Base-by-base conservation (phyloP, 2,797 vertebrate genomes). In the Myotis myotis region DNA sequence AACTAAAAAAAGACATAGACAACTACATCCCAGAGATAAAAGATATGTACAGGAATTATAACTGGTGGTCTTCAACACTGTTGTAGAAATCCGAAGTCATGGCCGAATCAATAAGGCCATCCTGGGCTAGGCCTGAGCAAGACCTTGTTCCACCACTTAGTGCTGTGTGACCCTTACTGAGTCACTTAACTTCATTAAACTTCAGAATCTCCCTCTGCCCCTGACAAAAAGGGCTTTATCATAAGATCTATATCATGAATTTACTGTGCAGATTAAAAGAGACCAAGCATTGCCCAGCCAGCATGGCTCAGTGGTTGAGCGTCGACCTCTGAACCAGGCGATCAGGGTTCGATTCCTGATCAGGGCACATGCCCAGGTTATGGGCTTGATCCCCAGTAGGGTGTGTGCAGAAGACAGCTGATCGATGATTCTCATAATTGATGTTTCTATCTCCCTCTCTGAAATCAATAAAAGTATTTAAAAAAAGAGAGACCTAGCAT, bases 1-100 rank as follows among this genome's bases (percentile, higher is more conserved):
- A 95, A 66, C 62, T 38, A 83, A 92, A 85, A 93, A 20, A 89
- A 96, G 13, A 38, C 22, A 33, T 22, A 51, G 19, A 64, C 74
- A 64, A 64, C 55, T 83, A 64, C 25, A 41, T 75, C 44, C 79
- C 51, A 15, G 12, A 83, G 44, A 53, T 41, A 41, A 62, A 62
- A 74, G 25, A 0, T n/a, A 19, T 64, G 68, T 51, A 51, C 25
- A 83, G 1, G 82, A 83, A 74, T 51, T n/a, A 17, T 53, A 83
- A 41, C n/a, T 62, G 76, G 36, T 60, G 33, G 33, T 82, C 68
- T 74, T 91, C n/a, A 51, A 30, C n/a, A 51, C 44, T 62, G 23
- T 49, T 5, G 1, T 51, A 41, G 19, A 62, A 36, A 49, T 23
- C 41, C n/a, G 3, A 72, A 82, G 68, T 6, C 44, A 13, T n/a